Evolutionary conservation across 1,140 invertebrate genomes (phyloP), one percentile per base, ranked within the genome.

Genomic region (Piezodorus guildinii): DNA sequence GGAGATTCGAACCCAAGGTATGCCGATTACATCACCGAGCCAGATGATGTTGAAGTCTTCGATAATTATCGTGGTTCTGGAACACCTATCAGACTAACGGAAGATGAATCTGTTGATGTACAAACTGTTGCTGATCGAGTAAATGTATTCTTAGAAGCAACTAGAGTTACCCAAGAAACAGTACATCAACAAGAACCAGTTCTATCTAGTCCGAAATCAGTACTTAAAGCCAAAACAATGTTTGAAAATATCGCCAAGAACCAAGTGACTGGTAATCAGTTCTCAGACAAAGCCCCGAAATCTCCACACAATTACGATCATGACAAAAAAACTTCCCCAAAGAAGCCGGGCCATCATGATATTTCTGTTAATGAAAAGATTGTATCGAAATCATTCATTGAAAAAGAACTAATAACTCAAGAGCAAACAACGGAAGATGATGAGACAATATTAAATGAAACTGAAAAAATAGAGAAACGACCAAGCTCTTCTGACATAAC

Each of bases 11-110:
- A 77, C 60, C 83, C 82, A 14, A 77, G 85, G 65, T 85, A 83
- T 71, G 85, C 85, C 5, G 84, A 87, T 72, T 77, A 80, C 67
- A 79, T 86, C 2, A 81, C 77, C 70, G 85, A 86, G 77, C 85
- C 85, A 15, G 63, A 87, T 63, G 84, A 86, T 70, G 79, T 79
- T 62, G 73, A 69, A 66, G 43, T 66, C 10, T 62, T 68, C 25
- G 61, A 64, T 66, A 21, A 67, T 68, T 63, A 39, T 15, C 52
- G 46, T 67, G 69, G 70, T 23, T 45, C 62, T 0, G 34, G 21
- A 8, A 43, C 45, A 39, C 62, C 65, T 1, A 66, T 66, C n/a
- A 61, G 43, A 10, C 58, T 71, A 5, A 71, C 75, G 61, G 68
- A 73, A 14, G 72, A 72, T 51, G 68, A 71, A 15, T 75, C 79